Evolutionary conservation across 2,888 invertebrate genomes (phyloP).

Genomic region (Cynaeus angustus): DNA sequence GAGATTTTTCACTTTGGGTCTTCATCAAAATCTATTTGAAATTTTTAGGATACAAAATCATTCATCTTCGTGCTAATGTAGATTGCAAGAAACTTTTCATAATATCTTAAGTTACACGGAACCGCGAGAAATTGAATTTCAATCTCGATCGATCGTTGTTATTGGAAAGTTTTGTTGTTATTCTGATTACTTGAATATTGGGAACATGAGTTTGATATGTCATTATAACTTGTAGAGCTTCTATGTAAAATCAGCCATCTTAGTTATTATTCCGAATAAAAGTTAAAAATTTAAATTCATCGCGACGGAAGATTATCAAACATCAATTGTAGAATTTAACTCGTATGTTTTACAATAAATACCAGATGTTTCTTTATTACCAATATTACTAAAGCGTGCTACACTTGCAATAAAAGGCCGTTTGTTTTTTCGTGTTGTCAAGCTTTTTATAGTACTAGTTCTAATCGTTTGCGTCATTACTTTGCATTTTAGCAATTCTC

Average conservation of each 20-base stretch:
- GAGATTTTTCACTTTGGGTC: neutral
- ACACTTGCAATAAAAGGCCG: neutral
- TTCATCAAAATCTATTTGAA: too few species aligned
- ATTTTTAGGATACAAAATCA: too few species aligned
- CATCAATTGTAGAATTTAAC: slow-evolving; percentile 29
- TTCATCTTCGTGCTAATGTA: neutral
- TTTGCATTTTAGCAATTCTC: too few species aligned
- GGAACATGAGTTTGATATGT: too few species aligned
- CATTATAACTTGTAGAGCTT: slow-evolving; percentile 18
- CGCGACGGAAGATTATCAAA: slow-evolving; percentile 1
- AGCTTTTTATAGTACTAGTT: too few species aligned
- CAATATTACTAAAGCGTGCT: neutral
- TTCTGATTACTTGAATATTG: slow-evolving; percentile 29
- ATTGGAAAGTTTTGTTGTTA: slow-evolving; percentile 48
- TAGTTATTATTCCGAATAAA: slow-evolving; percentile 17
- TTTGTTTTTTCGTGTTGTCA: too few species aligned
- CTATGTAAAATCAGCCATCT: slow-evolving; percentile 1
- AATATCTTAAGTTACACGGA: slow-evolving; percentile 27
- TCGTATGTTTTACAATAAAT: slow-evolving; percentile 7
- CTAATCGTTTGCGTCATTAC: neutral
- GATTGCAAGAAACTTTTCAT: slow-evolving; percentile 7
- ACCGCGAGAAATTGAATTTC: slow-evolving; percentile 37
- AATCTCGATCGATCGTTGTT: slow-evolving; percentile 22
- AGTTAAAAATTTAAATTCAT: neutral
- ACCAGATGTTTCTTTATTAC: slow-evolving; percentile 4